A percentile compares a stretch with the other conserved stretches of the same genome.
Conservation (phyloP, 2,888 invertebrate species). For the Apodemia duryi region DNA sequence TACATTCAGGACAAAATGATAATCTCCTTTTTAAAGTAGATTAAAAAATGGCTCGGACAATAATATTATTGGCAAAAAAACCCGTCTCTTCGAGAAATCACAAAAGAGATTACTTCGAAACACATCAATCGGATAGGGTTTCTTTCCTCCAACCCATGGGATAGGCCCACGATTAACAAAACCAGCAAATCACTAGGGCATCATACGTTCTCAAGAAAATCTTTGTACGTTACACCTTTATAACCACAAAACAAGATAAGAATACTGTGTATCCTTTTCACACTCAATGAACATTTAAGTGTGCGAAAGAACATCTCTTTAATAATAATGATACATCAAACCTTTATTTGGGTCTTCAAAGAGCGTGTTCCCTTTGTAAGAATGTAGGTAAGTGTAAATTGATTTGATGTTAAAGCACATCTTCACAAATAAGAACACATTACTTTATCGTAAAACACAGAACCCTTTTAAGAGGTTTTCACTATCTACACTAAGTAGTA, state of each 20-base stretch:
- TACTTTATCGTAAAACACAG: slow-evolving; percentile 27
- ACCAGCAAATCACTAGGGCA: not conserved
- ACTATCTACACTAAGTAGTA: not conserved
- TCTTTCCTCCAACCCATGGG: no score
- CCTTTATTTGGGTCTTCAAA: slow-evolving; percentile 17
- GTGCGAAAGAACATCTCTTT: slow-evolving; percentile 34
- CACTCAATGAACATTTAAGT: not conserved
- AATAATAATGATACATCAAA: slow-evolving; percentile 25
- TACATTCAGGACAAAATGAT: no score
- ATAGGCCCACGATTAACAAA: not conserved
- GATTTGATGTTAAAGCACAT: slow-evolving; percentile 37
- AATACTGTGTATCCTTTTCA: slow-evolving; percentile 5
- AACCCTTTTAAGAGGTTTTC: slow-evolving; percentile 9
- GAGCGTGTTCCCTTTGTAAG: slow-evolving; percentile 29
- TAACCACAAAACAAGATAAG: slow-evolving; percentile 4
- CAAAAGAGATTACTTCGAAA: no score
- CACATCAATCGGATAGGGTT: no score
- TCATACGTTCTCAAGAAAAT: slow-evolving; percentile 3
- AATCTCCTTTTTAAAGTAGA: no score
- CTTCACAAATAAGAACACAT: slow-evolving; percentile 36
- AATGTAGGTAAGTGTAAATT: slow-evolving; percentile 45
- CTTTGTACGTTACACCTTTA: not conserved
- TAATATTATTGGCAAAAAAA: no score
- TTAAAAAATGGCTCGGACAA: no score
- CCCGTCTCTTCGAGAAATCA: no score